Evolutionary conservation across 2,113 vertebrate genomes (phyloP).

Genomic region (Xiphophorus hellerii): DNA sequence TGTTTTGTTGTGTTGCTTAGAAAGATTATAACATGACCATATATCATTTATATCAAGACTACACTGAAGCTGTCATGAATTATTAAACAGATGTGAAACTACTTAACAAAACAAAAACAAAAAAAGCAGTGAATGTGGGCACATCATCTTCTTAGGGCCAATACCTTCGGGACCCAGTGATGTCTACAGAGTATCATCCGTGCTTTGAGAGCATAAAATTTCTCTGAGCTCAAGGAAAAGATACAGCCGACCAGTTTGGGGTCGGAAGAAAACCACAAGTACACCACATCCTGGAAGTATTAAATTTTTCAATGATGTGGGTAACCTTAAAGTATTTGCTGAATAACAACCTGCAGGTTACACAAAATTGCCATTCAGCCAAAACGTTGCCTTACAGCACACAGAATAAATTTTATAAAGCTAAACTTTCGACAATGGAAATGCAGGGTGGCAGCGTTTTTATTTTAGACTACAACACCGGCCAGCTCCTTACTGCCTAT

Average conservation of each 20-base stretch:
- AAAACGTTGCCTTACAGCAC: constrained; percentile 39
- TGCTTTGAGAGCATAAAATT: constrained; percentile 32
- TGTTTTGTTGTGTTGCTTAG: constrained; percentile 43
- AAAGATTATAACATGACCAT: constrained; percentile 26
- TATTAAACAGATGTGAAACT: constrained; percentile 75
- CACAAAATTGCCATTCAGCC: constrained; percentile 31
- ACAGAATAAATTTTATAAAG: constrained; percentile 8
- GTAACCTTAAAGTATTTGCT: constrained; percentile 1
- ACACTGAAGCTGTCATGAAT: constrained; percentile 63
- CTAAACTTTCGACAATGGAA: constrained; percentile 46
- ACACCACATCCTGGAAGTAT: constrained; percentile 26
- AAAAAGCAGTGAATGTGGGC: constrained; percentile 68
- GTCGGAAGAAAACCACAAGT: constrained; percentile 54
- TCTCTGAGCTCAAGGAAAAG: constrained; percentile 48
- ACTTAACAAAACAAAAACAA: constrained; percentile 67
- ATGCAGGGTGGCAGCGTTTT: constrained; percentile 43
- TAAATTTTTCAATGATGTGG: constrained; percentile 21
- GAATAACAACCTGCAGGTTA: constrained; percentile 6
- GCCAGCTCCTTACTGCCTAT: constrained; percentile 33
- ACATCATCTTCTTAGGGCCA: constrained; percentile 72
- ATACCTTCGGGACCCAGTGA: constrained; percentile 59
- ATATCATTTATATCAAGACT: constrained; percentile 49
- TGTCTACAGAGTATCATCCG: constrained; percentile 63
- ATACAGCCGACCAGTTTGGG: constrained; percentile 39
- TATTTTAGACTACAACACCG: constrained; percentile 34